These are phyloP conservation scores for Oreohelix idahoensis DNA, from an alignment of 1,140 invertebrate species.

Conservation along the genomic window DNA sequence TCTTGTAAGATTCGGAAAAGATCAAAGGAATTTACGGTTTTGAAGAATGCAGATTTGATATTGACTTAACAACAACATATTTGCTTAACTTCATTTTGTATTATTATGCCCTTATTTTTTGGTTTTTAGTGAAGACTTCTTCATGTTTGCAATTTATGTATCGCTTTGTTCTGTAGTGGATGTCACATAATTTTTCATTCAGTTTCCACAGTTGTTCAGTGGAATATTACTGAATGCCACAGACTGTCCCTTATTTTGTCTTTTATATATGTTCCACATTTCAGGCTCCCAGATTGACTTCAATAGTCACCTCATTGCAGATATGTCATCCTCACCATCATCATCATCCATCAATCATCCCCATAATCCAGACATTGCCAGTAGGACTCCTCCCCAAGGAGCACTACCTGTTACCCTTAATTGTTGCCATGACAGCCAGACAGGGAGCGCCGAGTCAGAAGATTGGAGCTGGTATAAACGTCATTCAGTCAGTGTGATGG, in stretches of 20 bases:
- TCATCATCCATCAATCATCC: conserved; percentile 31
- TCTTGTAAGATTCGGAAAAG: no score
- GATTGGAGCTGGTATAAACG: conserved; percentile 60
- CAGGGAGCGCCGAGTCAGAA: conserved; percentile 38
- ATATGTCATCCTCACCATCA: conserved; percentile 32
- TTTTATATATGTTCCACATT: conserved; percentile 25
- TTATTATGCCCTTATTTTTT: no score
- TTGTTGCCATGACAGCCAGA: conserved; percentile 43
- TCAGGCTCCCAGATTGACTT: conserved; percentile 41
- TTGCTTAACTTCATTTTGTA: no score
- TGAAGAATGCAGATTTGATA: no score
- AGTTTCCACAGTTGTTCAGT: neutral
- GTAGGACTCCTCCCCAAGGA: conserved; percentile 7
- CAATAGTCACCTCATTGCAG: conserved; percentile 34
- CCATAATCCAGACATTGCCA: conserved; percentile 3
- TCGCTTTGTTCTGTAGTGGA: no score
- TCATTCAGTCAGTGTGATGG: conserved; percentile 64
- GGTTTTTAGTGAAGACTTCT: no score
- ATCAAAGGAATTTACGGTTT: no score
- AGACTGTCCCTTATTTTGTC: neutral
- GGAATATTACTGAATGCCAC: neutral
- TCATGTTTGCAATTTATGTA: no score
- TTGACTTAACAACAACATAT: no score
- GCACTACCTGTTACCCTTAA: conserved; percentile 27
- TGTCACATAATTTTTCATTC: no score